Conservation (phyloP, 2,113 vertebrate genomes). For the Hydrolagus affinis region DNA sequence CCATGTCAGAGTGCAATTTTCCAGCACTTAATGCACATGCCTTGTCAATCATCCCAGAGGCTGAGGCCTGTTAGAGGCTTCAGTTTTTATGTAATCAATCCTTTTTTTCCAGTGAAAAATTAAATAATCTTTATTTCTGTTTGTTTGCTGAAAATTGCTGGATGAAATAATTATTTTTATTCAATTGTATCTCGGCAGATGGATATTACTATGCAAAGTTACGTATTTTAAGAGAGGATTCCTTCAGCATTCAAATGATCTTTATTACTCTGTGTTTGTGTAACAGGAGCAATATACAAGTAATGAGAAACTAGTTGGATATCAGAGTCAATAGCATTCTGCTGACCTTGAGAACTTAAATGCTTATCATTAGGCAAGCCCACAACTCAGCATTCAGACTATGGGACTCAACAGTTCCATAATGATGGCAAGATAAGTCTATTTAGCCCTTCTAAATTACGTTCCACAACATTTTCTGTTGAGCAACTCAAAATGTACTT, state of each 20-base stretch:
- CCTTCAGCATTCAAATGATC: neutral
- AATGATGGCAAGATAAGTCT: neutral
- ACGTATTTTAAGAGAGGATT: neutral
- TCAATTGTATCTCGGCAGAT: neutral
- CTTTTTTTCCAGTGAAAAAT: no score
- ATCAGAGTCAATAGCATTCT: neutral
- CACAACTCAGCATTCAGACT: conserved; percentile 4
- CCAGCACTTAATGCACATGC: conserved; percentile 39
- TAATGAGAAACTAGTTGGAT: neutral
- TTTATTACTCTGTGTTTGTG: neutral
- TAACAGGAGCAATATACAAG: neutral
- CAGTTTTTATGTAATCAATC: neutral
- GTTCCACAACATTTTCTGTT: neutral
- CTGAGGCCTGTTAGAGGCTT: neutral
- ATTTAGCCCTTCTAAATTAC: neutral
- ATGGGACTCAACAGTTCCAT: neutral
- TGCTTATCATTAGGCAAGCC: neutral
- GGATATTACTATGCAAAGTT: neutral
- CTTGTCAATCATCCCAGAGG: neutral
- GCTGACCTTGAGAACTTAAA: conserved; percentile 13
- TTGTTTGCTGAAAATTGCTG: neutral
- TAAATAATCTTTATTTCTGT: neutral
- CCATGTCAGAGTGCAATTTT: conserved; percentile 38
- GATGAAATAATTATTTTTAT: neutral
- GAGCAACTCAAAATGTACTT: neutral